Base-by-base conservation (phyloP, 2,797 vertebrate species). In the Propithecus perrieri region DNA sequence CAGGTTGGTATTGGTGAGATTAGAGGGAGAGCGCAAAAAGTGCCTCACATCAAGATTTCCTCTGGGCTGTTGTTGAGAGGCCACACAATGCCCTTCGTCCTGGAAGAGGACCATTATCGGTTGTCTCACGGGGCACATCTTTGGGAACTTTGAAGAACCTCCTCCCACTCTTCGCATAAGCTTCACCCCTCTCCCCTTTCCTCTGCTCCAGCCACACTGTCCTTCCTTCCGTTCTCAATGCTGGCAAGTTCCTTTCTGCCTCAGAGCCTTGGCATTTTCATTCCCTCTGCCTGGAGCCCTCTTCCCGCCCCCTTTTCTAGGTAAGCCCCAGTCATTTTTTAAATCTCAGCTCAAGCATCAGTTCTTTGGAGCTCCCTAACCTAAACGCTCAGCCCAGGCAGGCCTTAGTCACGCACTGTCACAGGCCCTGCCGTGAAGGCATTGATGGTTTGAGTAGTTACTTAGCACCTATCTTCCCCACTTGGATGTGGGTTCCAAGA, bases 361-460 rank as follows among this genome's bases (percentile, higher is more conserved):
- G 0, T 84, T 89, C 63, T 96, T 96, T 57, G 28, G 59, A 87
- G 65, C 84, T 65, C 46, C 22, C 65, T 93, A 88, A 83, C 69
- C 28, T 84, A 61, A 89, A 63, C 20, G 75, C 50, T 86, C n/a
- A 89, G 20, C 13, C 48, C 22, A 93, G 74, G 65, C 24, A 63
- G 53, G 50, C 53, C 69, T 43, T 20, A 57, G 43, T 63, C 71
- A 30, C 35, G 17, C 3, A 63, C 18, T 83, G n/a, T 69, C 53
- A 48, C 15, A 91, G 76, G 18, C 57, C 63, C 63, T 61, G 41
- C 81, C 67, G 86, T 61, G 41, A 89, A 75, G 85, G 75, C 48
- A 50, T 46, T 96, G 41, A 78, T 65, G 95, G 48, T 90, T 30
- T 85, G 83, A 95, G 75, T 61, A 83, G 50, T 93, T 89, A 24